Percentiles rank a stretch among this genome's conserved stretches.
Conservation (phyloP, 1,140 invertebrate species). For the Ladona fulva region DNA sequence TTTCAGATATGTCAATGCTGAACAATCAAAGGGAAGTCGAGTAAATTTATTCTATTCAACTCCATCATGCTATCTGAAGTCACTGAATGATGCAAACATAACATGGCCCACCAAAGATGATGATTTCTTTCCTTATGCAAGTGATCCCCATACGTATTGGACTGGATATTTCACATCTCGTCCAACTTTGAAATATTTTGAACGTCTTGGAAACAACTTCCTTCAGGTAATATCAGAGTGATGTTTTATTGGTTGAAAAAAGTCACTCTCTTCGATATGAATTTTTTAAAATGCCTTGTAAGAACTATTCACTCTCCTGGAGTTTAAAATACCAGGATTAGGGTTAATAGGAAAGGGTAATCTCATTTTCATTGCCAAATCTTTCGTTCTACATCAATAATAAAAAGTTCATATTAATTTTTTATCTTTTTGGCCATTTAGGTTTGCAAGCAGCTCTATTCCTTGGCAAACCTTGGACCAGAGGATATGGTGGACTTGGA, state of each 20-base stretch:
- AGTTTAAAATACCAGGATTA: too few relatives aligned
- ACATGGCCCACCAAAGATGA: constrained; percentile 61
- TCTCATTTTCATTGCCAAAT: too few relatives aligned
- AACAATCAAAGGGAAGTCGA: constrained; percentile 44
- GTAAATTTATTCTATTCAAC: constrained; percentile 87
- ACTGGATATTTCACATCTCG: constrained; percentile 92
- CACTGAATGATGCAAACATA: constrained; percentile 57
- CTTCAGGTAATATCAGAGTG: constrained; percentile 54
- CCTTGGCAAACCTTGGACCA: neutral
- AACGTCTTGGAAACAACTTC: constrained; percentile 67
- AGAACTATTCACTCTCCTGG: too few relatives aligned
- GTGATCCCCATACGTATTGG: constrained; percentile 76
- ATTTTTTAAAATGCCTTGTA: too few relatives aligned
- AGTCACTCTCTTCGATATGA: neutral
- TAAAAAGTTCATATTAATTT: too few relatives aligned
- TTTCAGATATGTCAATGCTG: constrained; percentile 43
- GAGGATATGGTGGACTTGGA: constrained; percentile 18
- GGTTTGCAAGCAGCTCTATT: constrained; percentile 27
- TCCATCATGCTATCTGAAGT: constrained; percentile 84
- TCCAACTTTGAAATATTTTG: constrained; percentile 71
- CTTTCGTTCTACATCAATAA: too few relatives aligned
- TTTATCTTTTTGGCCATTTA: neutral
- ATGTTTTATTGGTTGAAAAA: too few relatives aligned
- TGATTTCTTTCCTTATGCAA: constrained; percentile 90
- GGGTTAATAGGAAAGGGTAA: too few relatives aligned